Conservation (phyloP, 2,888 invertebrate genomes). For the Hanleya hanleyi region DNA sequence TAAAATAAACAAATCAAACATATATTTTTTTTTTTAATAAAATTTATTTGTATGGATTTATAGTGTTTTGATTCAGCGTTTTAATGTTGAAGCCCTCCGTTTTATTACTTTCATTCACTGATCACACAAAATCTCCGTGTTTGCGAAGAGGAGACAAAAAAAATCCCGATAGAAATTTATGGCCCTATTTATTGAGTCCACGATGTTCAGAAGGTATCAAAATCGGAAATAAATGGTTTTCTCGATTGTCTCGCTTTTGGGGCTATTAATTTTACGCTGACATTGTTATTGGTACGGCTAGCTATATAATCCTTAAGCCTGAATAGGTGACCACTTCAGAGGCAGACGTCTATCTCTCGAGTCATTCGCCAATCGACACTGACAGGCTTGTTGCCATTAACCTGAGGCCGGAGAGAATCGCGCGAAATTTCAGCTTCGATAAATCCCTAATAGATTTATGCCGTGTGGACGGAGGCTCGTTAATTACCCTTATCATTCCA, state of each 20-base stretch:
- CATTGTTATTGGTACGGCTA: background rate
- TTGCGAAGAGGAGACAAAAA: too few relatives aligned
- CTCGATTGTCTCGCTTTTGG: too few relatives aligned
- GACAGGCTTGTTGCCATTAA: constrained; percentile 5
- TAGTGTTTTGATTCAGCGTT: too few relatives aligned
- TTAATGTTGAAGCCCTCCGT: too few relatives aligned
- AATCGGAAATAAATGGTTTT: background rate
- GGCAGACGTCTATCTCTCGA: background rate
- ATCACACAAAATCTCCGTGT: too few relatives aligned
- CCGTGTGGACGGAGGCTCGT: constrained; percentile 28
- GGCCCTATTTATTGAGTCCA: too few relatives aligned
- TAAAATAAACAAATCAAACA: too few relatives aligned
- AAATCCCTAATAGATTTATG: constrained; percentile 47
- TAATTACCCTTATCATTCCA: constrained; percentile 37
- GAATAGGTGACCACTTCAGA: background rate
- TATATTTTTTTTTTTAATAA: too few relatives aligned
- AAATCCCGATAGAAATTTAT: too few relatives aligned
- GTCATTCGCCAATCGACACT: background rate
- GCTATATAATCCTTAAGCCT: background rate
- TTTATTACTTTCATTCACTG: too few relatives aligned
- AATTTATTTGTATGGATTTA: too few relatives aligned
- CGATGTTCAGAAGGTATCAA: too few relatives aligned
- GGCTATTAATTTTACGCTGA: background rate
- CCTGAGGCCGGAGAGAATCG: background rate
- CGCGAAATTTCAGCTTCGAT: constrained; percentile 34